A percentile compares a stretch with the other conserved stretches of the same genome.
Evolutionary conservation across 2,888 invertebrate species (phyloP).

Genomic region (Mimumesa dahlbomi): DNA sequence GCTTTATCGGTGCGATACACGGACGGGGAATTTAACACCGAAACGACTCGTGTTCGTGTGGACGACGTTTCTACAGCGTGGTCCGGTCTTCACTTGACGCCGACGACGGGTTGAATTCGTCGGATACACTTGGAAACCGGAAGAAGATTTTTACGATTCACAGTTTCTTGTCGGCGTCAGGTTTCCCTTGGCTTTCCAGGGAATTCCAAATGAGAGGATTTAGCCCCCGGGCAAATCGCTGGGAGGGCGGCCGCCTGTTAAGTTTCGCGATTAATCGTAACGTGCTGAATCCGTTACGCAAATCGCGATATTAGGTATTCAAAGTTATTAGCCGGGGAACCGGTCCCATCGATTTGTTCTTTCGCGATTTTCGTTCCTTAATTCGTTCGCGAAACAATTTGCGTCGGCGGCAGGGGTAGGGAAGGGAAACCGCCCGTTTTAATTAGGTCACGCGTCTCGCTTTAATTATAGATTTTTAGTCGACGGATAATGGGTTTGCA

Average conservation of each 20-base stretch:
- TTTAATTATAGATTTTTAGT: not conserved
- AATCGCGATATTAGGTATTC: conserved; percentile 67
- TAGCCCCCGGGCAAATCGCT: conserved; percentile 10
- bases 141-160: conserved; percentile 14
- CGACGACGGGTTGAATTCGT: not conserved
- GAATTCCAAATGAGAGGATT: conserved; percentile 48
- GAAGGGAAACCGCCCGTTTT: too few relatives aligned
- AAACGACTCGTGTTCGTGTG: not conserved
- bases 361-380: conserved; percentile 9
- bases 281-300: conserved; percentile 69
- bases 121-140: not conserved
- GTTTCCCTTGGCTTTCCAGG: conserved; percentile 2
- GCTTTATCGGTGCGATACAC: conserved; percentile 27
- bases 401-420: too few relatives aligned
- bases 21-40: too few relatives aligned
- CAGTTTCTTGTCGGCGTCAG: conserved; percentile 24
- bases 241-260: conserved; percentile 40
- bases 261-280: conserved; percentile 69
- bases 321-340: conserved; percentile 61
- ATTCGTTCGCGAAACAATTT: too few relatives aligned
- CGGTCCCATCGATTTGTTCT: too few relatives aligned
- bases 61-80: not conserved
- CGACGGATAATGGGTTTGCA: too few relatives aligned
- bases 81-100: conserved; percentile 14
- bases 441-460: not conserved